Evolutionary conservation across 2,888 invertebrate genomes (phyloP).

Genomic region (Lathronympha strigana): DNA sequence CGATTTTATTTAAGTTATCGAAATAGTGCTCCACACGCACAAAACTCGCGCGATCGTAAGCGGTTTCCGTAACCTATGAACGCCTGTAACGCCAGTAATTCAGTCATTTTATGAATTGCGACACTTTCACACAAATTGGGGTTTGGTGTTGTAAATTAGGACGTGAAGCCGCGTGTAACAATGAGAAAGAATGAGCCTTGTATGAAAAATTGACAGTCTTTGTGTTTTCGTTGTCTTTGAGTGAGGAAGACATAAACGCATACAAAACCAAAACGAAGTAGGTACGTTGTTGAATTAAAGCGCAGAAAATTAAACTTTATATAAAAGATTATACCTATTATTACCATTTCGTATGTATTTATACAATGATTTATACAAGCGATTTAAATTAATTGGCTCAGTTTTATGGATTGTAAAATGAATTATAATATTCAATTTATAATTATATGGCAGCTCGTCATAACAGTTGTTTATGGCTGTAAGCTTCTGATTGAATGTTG

Average conservation of each 20-base stretch:
- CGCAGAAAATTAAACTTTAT: neutral
- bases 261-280: neutral
- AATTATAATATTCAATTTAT: no score
- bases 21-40: no score
- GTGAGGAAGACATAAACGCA: neutral
- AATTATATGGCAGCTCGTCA: constrained; percentile 41
- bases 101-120: no score
- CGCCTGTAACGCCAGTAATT: no score
- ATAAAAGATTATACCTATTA: neutral
- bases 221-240: neutral
- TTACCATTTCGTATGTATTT: neutral
- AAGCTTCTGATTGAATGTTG: constrained; percentile 21
- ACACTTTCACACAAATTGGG: no score
- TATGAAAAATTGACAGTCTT: neutral
- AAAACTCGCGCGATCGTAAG: no score
- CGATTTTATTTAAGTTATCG: no score
- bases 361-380: constrained; percentile 27
- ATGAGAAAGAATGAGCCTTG: no score
- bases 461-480: constrained; percentile 33
- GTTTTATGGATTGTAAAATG: constrained; percentile 42
- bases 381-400: constrained; percentile 45
- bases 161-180: no score
- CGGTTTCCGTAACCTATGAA: no score
- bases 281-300: neutral
- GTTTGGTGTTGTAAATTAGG: no score